phyloP scores from a whole-genome alignment of 2,797 vertebrate species.

The Centroberyx gerrardi region DNA sequence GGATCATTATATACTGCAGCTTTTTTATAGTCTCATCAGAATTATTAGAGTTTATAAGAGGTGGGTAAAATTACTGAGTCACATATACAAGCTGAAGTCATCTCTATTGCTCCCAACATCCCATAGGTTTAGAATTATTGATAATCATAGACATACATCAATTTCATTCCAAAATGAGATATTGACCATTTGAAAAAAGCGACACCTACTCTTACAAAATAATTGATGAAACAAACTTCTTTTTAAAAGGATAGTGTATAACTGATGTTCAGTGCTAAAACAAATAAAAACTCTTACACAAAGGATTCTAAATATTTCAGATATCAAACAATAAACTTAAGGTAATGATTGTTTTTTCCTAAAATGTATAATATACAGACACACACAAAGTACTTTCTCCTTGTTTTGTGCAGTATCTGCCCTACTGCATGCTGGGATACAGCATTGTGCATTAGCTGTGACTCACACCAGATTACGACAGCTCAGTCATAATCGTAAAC shows the following conservation, averaged over 20 bases:
- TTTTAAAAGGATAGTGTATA: not conserved
- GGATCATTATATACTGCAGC: not conserved
- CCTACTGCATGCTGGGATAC: constrained; percentile 1
- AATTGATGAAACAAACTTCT: not conserved
- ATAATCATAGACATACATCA: not conserved
- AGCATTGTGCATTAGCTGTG: not conserved
- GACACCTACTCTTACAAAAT: not conserved
- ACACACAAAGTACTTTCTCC: not conserved
- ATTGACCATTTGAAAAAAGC: not conserved
- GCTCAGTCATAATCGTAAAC: constrained; percentile 32
- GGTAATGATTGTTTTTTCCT: not conserved
- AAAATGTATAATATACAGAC: not conserved
- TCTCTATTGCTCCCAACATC: not conserved
- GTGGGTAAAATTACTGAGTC: not conserved
- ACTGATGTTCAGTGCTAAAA: too few relatives aligned
- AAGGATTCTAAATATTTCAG: not conserved
- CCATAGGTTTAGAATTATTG: not conserved
- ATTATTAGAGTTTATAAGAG: not conserved
- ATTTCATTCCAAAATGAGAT: not conserved
- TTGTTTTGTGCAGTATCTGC: not conserved
- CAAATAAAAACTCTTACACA: not conserved
- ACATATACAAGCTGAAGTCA: too few relatives aligned
- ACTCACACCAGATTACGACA: constrained; percentile 38
- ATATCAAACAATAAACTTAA: not conserved
- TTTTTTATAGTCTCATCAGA: not conserved